Evolutionary conservation across 2,888 invertebrate genomes (phyloP).

Genomic region (Onthophagus sagittarius): DNA sequence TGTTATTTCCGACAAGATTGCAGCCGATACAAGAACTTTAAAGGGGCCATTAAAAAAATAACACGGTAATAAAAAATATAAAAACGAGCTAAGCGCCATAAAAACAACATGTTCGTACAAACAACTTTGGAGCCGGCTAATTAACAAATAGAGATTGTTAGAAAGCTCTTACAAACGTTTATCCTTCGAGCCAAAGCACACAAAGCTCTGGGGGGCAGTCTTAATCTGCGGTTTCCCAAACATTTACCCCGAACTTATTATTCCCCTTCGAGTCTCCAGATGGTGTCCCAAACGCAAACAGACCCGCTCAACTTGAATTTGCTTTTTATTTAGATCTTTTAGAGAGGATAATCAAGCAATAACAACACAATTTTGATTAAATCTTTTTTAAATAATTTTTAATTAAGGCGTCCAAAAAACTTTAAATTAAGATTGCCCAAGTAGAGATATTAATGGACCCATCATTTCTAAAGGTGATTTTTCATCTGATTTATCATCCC

Average conservation of each 20-base stretch:
- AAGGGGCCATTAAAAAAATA: background rate
- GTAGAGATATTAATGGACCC: too few relatives aligned
- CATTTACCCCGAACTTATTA: background rate
- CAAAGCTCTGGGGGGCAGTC: background rate
- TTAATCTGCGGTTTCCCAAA: background rate
- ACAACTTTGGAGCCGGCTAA: background rate
- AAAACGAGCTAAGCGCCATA: too few relatives aligned
- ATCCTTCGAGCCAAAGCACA: background rate
- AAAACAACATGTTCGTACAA: background rate
- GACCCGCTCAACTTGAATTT: background rate
- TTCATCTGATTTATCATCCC: too few relatives aligned
- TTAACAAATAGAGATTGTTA: background rate
- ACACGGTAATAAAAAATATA: background rate
- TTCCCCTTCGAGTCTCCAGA: background rate
- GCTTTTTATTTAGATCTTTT: too few relatives aligned
- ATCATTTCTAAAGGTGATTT: too few relatives aligned
- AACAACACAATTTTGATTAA: background rate
- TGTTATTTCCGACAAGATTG: background rate
- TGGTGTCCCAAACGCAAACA: background rate
- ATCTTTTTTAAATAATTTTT: too few relatives aligned
- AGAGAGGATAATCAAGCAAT: background rate
- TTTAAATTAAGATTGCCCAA: too few relatives aligned
- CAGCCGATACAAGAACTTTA: background rate
- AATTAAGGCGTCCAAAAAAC: too few relatives aligned
- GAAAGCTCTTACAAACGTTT: background rate